Base-by-base conservation (phyloP, 2,113 vertebrate species). In the Rhegmatorhina hoffmannsi region DNA sequence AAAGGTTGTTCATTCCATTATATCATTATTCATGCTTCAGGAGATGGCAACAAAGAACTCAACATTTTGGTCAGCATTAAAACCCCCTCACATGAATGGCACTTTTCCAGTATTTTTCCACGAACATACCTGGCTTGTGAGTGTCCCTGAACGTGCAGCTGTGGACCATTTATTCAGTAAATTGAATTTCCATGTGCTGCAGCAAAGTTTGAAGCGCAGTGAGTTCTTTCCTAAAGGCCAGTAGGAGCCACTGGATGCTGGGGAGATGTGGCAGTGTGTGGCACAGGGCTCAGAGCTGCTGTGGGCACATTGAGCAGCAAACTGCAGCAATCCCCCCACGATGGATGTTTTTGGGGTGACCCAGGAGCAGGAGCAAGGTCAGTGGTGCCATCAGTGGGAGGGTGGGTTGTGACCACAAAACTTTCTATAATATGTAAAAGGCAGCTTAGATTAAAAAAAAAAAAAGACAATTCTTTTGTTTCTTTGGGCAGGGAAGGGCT, bases 1-100 rank as follows among this genome's bases (percentile, higher is more conserved):
- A 95, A 77, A 63, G 46, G 70, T 85, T 79, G 83, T 94, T 91
- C 92, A 87, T 98, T 97, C 96, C 94, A 93, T 85, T 69, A 60
- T 91, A 56, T 80, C 91, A 92, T 74, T 56, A n/a, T 68, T 72
- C 86, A 62, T 16, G 79, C 81, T 95, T 94, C 94, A 93, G 91
- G 92, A 96, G 87, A 81, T 63, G 72, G 86, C 93, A 83, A 77
- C 87, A 75, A 24, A 92, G 79, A 82, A 16, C 80, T 91, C 96
- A 72, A 33, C 68, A 31, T 95, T 94, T 96, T 92, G 70, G 84
- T 91, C 90, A 94, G 93, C 94, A 81, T 96, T 95, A 89, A 74
- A 69, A 50, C 25, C 44, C 46, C 83, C 66, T 89, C 43, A 43
- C 81, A 79, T 63, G 87, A 25, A 7, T 70, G 77, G 92, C 69